These are phyloP conservation scores for Enteromius radiatus DNA, from an alignment of 2,797 vertebrate genomes.

Conservation along the genomic window DNA sequence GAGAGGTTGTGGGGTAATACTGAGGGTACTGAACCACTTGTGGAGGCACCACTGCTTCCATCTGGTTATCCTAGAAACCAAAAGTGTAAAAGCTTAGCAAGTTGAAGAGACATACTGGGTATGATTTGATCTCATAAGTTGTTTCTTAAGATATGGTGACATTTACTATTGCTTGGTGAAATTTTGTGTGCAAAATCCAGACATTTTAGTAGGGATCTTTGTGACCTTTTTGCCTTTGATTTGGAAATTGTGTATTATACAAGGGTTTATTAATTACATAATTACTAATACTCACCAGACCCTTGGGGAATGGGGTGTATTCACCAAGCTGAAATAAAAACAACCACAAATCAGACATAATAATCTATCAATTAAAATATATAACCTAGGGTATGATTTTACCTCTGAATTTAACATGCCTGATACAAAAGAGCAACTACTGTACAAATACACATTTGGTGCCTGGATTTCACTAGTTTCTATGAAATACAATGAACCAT, in stretches of 20 bases:
- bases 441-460: neutral
- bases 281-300: constrained; percentile 66
- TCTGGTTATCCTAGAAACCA: constrained; percentile 81
- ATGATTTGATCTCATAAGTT: neutral
- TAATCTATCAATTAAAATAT: constrained; percentile 2
- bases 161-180: neutral
- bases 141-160: neutral
- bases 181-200: neutral
- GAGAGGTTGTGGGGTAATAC: constrained; percentile 54
- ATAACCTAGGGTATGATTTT: neutral
- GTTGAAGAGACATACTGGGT: neutral
- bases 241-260: neutral
- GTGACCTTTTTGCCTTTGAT: neutral
- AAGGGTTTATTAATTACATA: neutral
- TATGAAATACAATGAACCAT: neutral
- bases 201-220: neutral
- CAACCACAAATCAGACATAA: neutral
- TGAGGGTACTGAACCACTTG: constrained; percentile 74
- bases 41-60: constrained; percentile 78
- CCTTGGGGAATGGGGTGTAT: constrained; percentile 74
- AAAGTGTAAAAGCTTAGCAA: neutral
- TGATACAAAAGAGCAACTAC: neutral
- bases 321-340: constrained; percentile 83
- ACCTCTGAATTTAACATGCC: neutral
- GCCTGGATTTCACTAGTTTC: no score